Evolutionary conservation across 30 jellyfish, hydroid and myxozoan genomes (phyloP).

Genomic region (Chrysaora quinquecirrha): DNA sequence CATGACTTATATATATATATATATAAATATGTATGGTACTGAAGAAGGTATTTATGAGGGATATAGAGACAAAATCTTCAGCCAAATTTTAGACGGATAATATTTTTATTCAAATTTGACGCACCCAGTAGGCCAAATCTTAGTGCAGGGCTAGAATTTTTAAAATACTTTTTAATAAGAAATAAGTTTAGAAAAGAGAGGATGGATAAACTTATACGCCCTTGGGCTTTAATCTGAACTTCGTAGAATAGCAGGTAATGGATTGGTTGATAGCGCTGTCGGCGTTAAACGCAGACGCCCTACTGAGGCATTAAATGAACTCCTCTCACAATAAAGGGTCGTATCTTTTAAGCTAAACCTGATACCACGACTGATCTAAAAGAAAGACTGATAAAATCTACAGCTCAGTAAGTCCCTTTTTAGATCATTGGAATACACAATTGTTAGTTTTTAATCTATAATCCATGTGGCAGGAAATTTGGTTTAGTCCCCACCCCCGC

Average conservation of each 20-base stretch:
- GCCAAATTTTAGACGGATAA: background rate
- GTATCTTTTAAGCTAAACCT: no score
- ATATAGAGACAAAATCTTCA: background rate
- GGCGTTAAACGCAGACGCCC: background rate
- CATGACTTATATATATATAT: background rate
- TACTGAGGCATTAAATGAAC: background rate
- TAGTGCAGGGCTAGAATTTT: background rate
- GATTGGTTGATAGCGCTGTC: background rate
- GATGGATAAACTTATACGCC: background rate
- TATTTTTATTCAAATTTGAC: background rate
- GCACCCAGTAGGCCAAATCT: background rate
- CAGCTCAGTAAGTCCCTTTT: no score
- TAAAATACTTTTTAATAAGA: background rate
- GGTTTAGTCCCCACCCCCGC: no score
- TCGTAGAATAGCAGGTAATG: no score
- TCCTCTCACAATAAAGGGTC: background rate
- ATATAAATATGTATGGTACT: no score
- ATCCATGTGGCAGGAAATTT: no score
- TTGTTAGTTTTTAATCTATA: no score
- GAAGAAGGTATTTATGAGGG: background rate
- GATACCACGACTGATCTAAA: no score
- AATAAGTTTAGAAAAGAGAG: background rate
- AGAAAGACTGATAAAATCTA: no score
- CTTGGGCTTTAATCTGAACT: no score
- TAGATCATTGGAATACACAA: no score